These are phyloP conservation scores for Globia sparganii DNA, from an alignment of 2,888 invertebrate species.

Conservation along the genomic window DNA sequence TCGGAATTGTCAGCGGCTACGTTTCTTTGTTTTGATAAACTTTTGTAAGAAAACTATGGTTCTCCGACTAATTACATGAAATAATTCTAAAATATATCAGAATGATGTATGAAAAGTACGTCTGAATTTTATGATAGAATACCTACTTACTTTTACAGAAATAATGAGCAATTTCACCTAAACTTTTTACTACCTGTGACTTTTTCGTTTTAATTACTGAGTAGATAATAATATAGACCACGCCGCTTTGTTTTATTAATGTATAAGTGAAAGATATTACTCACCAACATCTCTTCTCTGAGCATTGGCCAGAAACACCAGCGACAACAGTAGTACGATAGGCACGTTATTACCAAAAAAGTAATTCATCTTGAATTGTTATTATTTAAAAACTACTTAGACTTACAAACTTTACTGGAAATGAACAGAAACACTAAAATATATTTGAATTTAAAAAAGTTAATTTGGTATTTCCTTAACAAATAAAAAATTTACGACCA, in stretches of 20 bases:
- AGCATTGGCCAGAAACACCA: slow-evolving; percentile 85
- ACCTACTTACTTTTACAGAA: background rate
- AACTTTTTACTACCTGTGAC: background rate
- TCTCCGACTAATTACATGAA: background rate
- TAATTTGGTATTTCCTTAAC: slow-evolving; percentile 10
- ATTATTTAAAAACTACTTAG: background rate
- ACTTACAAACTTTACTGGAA: slow-evolving; percentile 1
- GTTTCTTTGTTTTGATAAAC: slow-evolving; percentile 3
- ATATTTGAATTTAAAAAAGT: slow-evolving; percentile 44
- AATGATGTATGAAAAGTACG: background rate
- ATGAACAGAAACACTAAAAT: slow-evolving; percentile 27
- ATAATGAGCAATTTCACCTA: background rate
- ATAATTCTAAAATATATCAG: slow-evolving; percentile 24
- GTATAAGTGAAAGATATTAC: slow-evolving; percentile 59
- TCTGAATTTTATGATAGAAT: background rate
- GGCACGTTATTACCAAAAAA: slow-evolving; percentile 80
- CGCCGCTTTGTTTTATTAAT: slow-evolving; percentile 5
- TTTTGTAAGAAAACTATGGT: background rate
- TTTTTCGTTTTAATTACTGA: background rate
- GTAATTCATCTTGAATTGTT: slow-evolving; percentile 78
- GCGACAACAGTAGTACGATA: slow-evolving; percentile 83
- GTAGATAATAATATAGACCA: background rate
- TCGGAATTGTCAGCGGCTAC: background rate
- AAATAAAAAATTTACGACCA: slow-evolving; percentile 34
- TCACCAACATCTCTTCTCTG: slow-evolving; percentile 88